Percentiles rank a stretch among this genome's conserved stretches.
These are phyloP conservation scores for Malacoctenus gilli DNA, from an alignment of 2,797 vertebrate genomes.

Conservation along the genomic window DNA sequence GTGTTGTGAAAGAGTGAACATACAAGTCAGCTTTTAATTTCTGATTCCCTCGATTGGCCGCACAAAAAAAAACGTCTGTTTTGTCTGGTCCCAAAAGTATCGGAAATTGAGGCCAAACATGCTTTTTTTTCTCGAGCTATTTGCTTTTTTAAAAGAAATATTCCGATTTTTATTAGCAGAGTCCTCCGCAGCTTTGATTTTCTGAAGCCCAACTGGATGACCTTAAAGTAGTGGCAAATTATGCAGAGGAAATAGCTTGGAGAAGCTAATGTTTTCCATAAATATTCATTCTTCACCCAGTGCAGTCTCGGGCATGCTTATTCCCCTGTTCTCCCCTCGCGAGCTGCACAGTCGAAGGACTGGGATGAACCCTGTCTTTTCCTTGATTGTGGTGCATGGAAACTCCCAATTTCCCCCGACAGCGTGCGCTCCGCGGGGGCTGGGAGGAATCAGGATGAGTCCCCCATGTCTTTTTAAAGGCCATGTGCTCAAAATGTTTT, in stretches of 20 bases:
- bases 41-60: conserved; percentile 11
- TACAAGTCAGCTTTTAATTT: conserved; percentile 13
- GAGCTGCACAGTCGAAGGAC: conserved; percentile 40
- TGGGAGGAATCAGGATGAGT: conserved; percentile 38
- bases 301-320: conserved; percentile 24
- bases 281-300: conserved; percentile 59
- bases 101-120: background rate
- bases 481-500: conserved; percentile 38
- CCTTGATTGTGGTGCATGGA: conserved; percentile 36
- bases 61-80: conserved; percentile 17
- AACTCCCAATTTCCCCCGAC: conserved; percentile 47
- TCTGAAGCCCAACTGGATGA: conserved; percentile 40
- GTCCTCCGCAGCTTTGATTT: conserved; percentile 46
- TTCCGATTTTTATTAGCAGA: conserved; percentile 41
- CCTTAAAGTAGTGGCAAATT: conserved; percentile 56
- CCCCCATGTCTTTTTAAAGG: conserved; percentile 50
- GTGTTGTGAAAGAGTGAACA: conserved; percentile 24
- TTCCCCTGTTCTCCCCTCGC: conserved; percentile 25
- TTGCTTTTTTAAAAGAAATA: conserved; percentile 43
- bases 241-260: conserved; percentile 52
- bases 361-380: conserved; percentile 45
- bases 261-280: conserved; percentile 55
- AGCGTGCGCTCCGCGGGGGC: conserved; percentile 35
- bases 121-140: conserved; percentile 33
- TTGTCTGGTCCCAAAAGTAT: conserved; percentile 7